These are phyloP conservation scores for Argyra leucocephala DNA, from an alignment of 2,888 invertebrate genomes.

Conservation along the genomic window DNA sequence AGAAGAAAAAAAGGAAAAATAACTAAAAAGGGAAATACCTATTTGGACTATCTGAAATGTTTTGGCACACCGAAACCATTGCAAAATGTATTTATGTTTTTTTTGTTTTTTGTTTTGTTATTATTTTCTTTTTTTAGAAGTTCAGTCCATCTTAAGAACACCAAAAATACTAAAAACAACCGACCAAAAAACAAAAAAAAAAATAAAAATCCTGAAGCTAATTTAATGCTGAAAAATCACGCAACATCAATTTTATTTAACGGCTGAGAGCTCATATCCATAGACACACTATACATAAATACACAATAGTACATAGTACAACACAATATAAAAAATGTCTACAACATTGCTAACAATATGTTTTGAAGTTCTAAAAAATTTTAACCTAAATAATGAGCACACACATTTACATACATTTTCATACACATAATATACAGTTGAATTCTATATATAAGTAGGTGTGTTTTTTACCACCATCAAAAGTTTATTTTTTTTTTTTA, in stretches of 20 bases:
- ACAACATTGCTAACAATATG: too few species aligned
- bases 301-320: too few species aligned
- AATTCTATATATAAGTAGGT: too few species aligned
- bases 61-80: not conserved
- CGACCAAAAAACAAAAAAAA: not conserved
- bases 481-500: too few species aligned
- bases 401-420: too few species aligned
- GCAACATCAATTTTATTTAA: conserved; percentile 3
- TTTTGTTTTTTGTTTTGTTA: too few species aligned
- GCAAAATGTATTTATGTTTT: not conserved
- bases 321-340: too few species aligned
- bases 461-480: too few species aligned
- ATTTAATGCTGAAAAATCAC: conserved; percentile 3
- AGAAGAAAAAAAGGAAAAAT: not conserved
- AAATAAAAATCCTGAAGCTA: not conserved
- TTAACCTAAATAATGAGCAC: too few species aligned
- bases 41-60: not conserved
- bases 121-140: not conserved
- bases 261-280: not conserved
- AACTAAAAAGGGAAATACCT: not conserved
- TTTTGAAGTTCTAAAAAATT: too few species aligned
- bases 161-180: not conserved
- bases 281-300: too few species aligned
- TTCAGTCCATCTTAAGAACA: not conserved
- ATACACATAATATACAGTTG: too few species aligned